Evolutionary conservation across 2,797 vertebrate genomes (phyloP).

Genomic region (Cynodonichthys magdalenae): DNA sequence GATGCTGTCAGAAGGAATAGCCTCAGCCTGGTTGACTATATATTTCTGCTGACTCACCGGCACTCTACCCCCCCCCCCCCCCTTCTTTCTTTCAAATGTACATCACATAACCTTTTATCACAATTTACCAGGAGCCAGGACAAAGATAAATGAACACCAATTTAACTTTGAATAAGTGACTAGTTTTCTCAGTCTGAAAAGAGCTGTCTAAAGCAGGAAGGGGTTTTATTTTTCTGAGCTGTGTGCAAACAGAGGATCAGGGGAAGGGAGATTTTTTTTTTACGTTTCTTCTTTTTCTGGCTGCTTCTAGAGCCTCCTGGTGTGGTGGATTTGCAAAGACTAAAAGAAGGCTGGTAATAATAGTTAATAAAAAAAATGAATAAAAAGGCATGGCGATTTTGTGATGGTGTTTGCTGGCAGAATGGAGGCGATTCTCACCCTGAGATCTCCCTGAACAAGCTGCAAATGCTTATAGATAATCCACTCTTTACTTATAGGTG

Average conservation of each 20-base stretch:
- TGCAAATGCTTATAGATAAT: conserved; percentile 47
- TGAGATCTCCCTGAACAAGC: conserved; percentile 44
- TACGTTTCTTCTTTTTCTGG: background rate
- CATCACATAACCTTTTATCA: conserved; percentile 28
- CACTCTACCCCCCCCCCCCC: conserved; percentile 8
- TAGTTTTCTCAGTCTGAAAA: conserved; percentile 10
- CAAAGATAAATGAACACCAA: conserved; percentile 16
- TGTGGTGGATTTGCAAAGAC: conserved; percentile 8
- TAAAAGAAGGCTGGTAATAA: conserved; percentile 14
- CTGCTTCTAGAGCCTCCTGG: conserved; percentile 15
- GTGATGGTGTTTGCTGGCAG: background rate
- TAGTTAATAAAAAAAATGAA: conserved; percentile 15
- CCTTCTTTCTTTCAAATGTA: conserved; percentile 33
- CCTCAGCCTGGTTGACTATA: conserved; percentile 28
- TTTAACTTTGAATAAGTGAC: conserved; percentile 28
- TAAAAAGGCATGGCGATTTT: conserved; percentile 20
- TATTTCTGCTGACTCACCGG: conserved; percentile 66
- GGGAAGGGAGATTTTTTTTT: conserved; percentile 14
- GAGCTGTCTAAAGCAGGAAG: conserved; percentile 6
- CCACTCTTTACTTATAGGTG: conserved; percentile 62
- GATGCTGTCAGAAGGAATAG: conserved; percentile 14
- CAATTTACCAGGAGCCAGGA: conserved; percentile 28
- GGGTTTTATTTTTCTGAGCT: conserved; percentile 9
- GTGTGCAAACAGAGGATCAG: conserved; percentile 36
- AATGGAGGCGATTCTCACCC: conserved; percentile 40